A percentile compares a stretch with the other conserved stretches of the same genome.
phyloP scores from a whole-genome alignment of 2,797 vertebrate genomes.

The Antennarius maculatus region DNA sequence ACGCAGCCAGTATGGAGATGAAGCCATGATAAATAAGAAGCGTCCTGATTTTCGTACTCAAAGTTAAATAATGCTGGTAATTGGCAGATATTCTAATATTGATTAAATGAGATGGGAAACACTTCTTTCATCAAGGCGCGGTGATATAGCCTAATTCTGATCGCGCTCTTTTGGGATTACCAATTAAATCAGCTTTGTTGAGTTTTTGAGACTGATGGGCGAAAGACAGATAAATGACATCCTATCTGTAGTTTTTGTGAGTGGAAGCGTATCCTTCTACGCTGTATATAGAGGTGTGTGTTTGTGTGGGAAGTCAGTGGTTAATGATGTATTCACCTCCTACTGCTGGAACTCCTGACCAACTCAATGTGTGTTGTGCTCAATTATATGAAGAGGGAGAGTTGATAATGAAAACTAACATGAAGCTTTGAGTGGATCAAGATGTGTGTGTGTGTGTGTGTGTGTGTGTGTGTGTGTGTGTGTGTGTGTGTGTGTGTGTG shows the following conservation, averaged over 20 bases:
- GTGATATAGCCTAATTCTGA: constrained; percentile 75
- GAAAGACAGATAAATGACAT: constrained; percentile 46
- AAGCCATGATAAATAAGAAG: constrained; percentile 75
- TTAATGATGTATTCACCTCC: constrained; percentile 76
- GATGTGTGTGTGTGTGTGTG: constrained; percentile 30
- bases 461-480: not conserved
- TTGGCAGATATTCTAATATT: constrained; percentile 86
- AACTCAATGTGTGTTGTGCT: constrained; percentile 64
- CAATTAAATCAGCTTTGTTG: constrained; percentile 73
- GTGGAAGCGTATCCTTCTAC: constrained; percentile 32
- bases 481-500: constrained; percentile 11
- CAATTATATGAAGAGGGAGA: constrained; percentile 75
- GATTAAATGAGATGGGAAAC: constrained; percentile 83
- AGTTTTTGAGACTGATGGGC: constrained; percentile 50
- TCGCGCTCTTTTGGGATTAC: constrained; percentile 73
- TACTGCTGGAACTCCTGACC: constrained; percentile 50
- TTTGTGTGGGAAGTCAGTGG: constrained; percentile 69
- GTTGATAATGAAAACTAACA: constrained; percentile 77
- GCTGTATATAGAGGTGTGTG: constrained; percentile 60
- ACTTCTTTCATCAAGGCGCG: constrained; percentile 78
- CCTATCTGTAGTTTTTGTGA: constrained; percentile 40
- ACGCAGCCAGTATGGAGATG: constrained; percentile 79
- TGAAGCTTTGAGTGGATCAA: constrained; percentile 68
- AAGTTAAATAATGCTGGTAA: constrained; percentile 83
- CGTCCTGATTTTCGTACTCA: constrained; percentile 76